phyloP scores from a whole-genome alignment of 2,888 invertebrate species.

The Drosophila cognata region DNA sequence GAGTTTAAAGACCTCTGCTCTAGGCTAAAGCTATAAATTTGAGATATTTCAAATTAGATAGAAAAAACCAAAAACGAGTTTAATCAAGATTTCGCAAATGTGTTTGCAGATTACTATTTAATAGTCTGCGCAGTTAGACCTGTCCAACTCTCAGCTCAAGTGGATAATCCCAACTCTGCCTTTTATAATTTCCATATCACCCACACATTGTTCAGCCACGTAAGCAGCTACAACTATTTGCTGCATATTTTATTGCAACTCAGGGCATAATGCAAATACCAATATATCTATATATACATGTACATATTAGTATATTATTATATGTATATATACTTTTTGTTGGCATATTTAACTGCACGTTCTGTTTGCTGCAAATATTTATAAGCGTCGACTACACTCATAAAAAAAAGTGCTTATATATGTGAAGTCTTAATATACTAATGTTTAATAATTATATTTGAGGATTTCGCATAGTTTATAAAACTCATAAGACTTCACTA shows the following conservation, averaged over 20 bases:
- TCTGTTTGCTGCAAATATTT: conserved; percentile 42
- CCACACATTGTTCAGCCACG: conserved; percentile 12
- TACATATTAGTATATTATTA: conserved; percentile 1
- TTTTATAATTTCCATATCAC: conserved; percentile 18
- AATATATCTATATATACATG: neutral
- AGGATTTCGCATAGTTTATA: neutral
- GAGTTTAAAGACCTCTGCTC: conserved; percentile 1
- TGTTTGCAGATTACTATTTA: neutral
- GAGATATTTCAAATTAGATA: neutral
- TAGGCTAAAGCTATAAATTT: neutral
- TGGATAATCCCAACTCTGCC: neutral
- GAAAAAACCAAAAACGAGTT: neutral
- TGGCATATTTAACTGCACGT: conserved; percentile 17
- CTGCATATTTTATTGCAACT: conserved; percentile 18
- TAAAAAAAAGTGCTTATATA: neutral
- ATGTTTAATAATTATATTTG: neutral
- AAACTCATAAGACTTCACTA: neutral
- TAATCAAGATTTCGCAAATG: neutral
- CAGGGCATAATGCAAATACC: conserved; percentile 30
- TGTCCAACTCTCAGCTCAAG: neutral
- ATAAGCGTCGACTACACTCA: neutral
- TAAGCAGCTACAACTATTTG: conserved; percentile 7
- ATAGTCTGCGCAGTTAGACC: neutral
- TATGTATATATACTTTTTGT: neutral
- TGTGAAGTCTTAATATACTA: neutral